Evolutionary conservation across 2,113 vertebrate species (phyloP), one percentile per base, ranked within the genome.

Genomic region (Daubentonia madagascariensis): DNA sequence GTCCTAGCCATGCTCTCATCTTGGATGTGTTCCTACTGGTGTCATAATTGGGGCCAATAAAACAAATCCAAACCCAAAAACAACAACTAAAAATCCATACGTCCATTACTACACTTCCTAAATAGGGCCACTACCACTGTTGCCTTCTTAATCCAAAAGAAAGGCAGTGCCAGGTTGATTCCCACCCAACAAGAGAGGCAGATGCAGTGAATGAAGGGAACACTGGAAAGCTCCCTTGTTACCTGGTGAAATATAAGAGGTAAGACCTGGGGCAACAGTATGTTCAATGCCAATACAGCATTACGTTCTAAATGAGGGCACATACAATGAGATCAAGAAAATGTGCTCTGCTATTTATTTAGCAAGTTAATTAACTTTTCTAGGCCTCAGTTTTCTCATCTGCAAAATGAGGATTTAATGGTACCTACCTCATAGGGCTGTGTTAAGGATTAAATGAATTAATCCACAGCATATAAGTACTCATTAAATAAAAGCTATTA

Each of bases 401-500:
- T 83, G 22, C 67, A 76, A 96, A 94, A 93, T 48, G 43, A 68
- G 48, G 40, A 73, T 11, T 70, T 59, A 90, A 84, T 54, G 48
- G 40, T 68, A 94, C 20, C 30, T 32, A 79, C 25, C 70, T 80
- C 59, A 76, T 23, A 87, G 25, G 50, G 28, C 35, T 85, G 3
- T 25, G 57, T 30, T 45, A 94, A 85, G 48, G 67, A 91, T 17
- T 70, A 89, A 88, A 52, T 88, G 50, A 87, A 32, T 37, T 76
- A 90, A 79, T 12, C 78, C 45, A 90, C 0, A 67, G 67, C 6
- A 16, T 40, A 45, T 17, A 89, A 96, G 63, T 63, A 83, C 4
- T 78, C 17, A 70, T 50, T 96, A 96, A 89, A n/a, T 78, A 84
- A 87, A 92, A 95, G 40, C 45, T 40, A 80, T 65, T 86, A 65